phyloP scores from a whole-genome alignment of 2,797 vertebrate species.

The Chelidonichthys spinosus region DNA sequence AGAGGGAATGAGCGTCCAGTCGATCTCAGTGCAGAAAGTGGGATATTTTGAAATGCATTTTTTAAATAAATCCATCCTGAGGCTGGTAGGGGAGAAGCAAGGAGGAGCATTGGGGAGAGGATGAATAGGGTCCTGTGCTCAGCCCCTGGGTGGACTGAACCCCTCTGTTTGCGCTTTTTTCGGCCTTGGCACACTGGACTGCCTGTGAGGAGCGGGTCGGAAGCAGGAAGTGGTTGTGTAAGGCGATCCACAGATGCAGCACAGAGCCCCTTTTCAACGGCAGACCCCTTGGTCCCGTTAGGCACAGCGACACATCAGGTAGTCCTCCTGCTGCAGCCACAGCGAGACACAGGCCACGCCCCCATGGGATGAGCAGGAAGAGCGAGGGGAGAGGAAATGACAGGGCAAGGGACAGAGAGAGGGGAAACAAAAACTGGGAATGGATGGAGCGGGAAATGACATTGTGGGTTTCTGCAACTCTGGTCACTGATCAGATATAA shows the following conservation, averaged over 20 bases:
- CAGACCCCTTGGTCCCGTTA: constrained; percentile 78
- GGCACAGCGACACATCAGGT: constrained; percentile 82
- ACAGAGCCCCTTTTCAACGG: constrained; percentile 86
- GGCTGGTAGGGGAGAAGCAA: constrained; percentile 64
- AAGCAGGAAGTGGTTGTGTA: constrained; percentile 91
- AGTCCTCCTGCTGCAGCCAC: constrained; percentile 84
- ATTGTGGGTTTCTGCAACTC: constrained; percentile 27
- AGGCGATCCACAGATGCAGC: constrained; percentile 86
- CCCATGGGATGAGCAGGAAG: constrained; percentile 58
- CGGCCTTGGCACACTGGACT: constrained; percentile 81
- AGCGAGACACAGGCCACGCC: constrained; percentile 69
- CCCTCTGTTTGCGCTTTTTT: constrained; percentile 84
- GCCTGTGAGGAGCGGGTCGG: constrained; percentile 89
- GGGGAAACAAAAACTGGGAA: constrained; percentile 23
- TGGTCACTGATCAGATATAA: constrained; percentile 56
- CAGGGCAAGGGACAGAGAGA: constrained; percentile 16
- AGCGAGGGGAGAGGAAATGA: constrained; percentile 21
- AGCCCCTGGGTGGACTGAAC: constrained; percentile 83
- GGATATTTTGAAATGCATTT: constrained; percentile 79
- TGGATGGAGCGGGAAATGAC: constrained; percentile 19
- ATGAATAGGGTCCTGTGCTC: constrained; percentile 89
- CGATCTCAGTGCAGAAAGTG: constrained; percentile 67
- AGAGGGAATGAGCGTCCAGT: constrained; percentile 54
- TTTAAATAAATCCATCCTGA: constrained; percentile 79
- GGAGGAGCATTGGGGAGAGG: constrained; percentile 73